Evolutionary conservation across 2,888 invertebrate species (phyloP).

Genomic region (Noctua janthina): DNA sequence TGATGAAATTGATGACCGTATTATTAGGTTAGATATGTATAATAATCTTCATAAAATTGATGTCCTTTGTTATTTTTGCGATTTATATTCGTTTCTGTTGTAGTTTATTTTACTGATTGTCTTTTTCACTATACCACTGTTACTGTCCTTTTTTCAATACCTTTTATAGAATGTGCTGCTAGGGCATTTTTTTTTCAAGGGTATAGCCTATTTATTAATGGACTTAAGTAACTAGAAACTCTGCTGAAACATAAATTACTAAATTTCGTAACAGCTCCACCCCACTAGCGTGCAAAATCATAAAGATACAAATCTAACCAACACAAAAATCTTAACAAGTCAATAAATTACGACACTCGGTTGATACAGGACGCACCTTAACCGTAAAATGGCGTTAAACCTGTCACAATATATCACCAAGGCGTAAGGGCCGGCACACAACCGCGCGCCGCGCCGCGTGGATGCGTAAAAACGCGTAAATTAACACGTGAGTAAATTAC

Average conservation of each 20-base stretch:
- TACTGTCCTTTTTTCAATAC: no score
- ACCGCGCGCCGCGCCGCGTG: constrained; percentile 40
- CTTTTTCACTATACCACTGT: not conserved
- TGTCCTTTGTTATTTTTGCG: not conserved
- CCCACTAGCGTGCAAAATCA: constrained; percentile 33
- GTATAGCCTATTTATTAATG: no score
- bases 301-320: constrained; percentile 49
- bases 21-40: not conserved
- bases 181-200: no score
- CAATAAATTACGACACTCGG: constrained; percentile 64
- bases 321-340: constrained; percentile 63
- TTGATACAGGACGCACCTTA: constrained; percentile 67
- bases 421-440: constrained; percentile 63
- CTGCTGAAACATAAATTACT: not conserved
- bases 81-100: not conserved
- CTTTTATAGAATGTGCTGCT: not conserved
- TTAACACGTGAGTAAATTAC: constrained; percentile 63
- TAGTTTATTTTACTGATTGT: not conserved
- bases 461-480: constrained; percentile 66
- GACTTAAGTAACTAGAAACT: not conserved
- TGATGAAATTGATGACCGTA: no score
- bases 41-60: not conserved
- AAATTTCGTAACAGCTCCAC: not conserved
- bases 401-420: constrained; percentile 67
- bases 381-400: constrained; percentile 64